These are phyloP conservation scores for Acridotheres tristis DNA, from an alignment of 2,797 vertebrate species.

Conservation along the genomic window DNA sequence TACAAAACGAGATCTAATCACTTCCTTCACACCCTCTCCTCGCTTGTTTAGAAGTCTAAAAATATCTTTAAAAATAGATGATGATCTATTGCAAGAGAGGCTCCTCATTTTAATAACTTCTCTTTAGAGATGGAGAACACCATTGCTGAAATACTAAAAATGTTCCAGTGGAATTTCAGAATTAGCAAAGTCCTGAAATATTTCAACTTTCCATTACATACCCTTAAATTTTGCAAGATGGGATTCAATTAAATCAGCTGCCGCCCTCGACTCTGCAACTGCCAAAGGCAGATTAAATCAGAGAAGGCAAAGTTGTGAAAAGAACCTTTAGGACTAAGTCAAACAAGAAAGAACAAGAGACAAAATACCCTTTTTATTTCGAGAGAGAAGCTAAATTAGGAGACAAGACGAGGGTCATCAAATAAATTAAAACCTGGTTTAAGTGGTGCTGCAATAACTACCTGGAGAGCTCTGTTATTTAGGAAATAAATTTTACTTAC, in stretches of 20 bases:
- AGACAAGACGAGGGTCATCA: neutral
- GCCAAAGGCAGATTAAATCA: neutral
- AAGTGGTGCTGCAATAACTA: rapidly evolving
- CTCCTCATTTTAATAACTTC: neutral
- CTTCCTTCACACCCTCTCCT: neutral
- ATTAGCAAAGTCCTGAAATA: neutral
- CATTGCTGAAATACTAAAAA: neutral
- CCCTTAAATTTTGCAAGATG: slow-evolving; percentile 16
- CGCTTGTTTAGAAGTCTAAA: slow-evolving; percentile 13
- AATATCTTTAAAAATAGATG: neutral
- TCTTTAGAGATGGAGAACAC: neutral
- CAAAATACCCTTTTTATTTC: neutral
- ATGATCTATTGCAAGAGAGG: neutral
- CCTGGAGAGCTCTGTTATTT: neutral
- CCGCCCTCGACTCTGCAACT: neutral
- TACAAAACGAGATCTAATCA: neutral
- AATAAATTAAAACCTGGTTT: neutral
- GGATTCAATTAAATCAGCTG: slow-evolving; percentile 2
- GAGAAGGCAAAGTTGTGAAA: neutral
- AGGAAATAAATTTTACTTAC: slow-evolving; percentile 61
- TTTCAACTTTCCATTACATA: slow-evolving; percentile 3
- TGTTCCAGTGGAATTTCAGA: neutral
- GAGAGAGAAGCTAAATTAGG: neutral
- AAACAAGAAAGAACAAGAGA: neutral
- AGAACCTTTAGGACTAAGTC: neutral